These are phyloP conservation scores for Pitangus sulphuratus DNA, from an alignment of 2,797 vertebrate genomes.

Conservation along the genomic window DNA sequence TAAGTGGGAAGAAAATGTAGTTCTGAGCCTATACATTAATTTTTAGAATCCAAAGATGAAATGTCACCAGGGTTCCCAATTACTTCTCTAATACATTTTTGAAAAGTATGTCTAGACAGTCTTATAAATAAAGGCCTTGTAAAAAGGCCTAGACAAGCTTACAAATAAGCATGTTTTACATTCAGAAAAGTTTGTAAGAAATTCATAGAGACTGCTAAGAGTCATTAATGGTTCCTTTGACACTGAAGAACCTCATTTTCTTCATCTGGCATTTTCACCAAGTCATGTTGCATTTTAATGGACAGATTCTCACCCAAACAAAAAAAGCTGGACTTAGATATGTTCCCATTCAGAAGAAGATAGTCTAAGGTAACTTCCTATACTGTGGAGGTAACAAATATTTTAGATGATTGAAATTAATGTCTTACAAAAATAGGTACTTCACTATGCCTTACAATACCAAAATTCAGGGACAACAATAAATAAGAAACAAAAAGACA, in stretches of 20 bases:
- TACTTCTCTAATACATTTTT: background rate
- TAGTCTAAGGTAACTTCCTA: background rate
- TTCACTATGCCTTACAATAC: background rate
- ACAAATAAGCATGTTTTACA: background rate
- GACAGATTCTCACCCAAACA: background rate
- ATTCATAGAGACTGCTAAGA: background rate
- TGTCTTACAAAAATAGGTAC: background rate
- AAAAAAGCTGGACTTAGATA: background rate
- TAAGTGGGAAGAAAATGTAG: background rate
- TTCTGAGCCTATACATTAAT: background rate
- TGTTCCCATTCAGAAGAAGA: background rate
- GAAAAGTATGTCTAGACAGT: background rate
- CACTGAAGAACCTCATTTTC: background rate
- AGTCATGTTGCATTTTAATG: background rate
- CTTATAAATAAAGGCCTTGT: background rate
- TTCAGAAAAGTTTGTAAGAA: background rate
- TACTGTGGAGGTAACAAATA: background rate
- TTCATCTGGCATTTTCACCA: background rate
- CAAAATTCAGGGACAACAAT: background rate
- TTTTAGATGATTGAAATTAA: background rate
- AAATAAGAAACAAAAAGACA: background rate
- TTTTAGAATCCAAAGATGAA: background rate
- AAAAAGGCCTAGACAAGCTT: background rate
- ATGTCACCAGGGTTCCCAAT: background rate
- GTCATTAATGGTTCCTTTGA: background rate